Percentiles rank a stretch among this genome's conserved stretches.
phyloP scores from a whole-genome alignment of 2,888 invertebrate species.

The Platerodrilus igneus region DNA sequence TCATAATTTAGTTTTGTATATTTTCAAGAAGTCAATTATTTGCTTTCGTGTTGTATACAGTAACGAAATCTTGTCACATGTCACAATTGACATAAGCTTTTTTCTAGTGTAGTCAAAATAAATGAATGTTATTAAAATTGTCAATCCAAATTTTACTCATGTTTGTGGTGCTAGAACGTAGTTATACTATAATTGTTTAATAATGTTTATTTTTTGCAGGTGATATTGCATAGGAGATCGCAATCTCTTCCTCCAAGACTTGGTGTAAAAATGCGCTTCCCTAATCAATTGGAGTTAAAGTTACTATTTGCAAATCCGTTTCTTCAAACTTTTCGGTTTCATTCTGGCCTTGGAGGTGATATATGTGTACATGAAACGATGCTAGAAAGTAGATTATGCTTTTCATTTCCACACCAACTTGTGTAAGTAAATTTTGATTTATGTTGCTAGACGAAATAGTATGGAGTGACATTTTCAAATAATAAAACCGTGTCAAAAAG shows the following conservation, averaged over 20 bases:
- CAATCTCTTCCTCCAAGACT: conserved; percentile 81
- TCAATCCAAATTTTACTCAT: neutral
- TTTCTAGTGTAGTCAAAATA: too few relatives aligned
- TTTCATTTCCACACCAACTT: conserved; percentile 79
- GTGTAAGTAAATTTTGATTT: conserved; percentile 61
- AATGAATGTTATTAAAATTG: neutral
- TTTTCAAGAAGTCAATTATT: too few relatives aligned
- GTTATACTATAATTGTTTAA: conserved; percentile 2
- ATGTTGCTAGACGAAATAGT: too few relatives aligned
- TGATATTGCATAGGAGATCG: conserved; percentile 66
- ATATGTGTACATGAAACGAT: conserved; percentile 91
- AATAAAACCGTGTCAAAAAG: too few relatives aligned
- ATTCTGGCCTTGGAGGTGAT: conserved; percentile 87
- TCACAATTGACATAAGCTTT: too few relatives aligned
- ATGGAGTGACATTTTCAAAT: too few relatives aligned
- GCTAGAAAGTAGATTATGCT: conserved; percentile 84
- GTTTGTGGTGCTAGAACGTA: too few relatives aligned
- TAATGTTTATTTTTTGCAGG: conserved; percentile 36
- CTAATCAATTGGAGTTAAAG: conserved; percentile 70
- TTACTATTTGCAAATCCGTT: conserved; percentile 71
- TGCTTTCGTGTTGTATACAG: too few relatives aligned
- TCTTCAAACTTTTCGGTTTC: conserved; percentile 76
- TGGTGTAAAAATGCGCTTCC: conserved; percentile 75
- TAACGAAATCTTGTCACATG: too few relatives aligned
- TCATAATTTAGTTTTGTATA: too few relatives aligned